phyloP scores from a whole-genome alignment of 2,113 vertebrate genomes.

The Martes martes region DNA sequence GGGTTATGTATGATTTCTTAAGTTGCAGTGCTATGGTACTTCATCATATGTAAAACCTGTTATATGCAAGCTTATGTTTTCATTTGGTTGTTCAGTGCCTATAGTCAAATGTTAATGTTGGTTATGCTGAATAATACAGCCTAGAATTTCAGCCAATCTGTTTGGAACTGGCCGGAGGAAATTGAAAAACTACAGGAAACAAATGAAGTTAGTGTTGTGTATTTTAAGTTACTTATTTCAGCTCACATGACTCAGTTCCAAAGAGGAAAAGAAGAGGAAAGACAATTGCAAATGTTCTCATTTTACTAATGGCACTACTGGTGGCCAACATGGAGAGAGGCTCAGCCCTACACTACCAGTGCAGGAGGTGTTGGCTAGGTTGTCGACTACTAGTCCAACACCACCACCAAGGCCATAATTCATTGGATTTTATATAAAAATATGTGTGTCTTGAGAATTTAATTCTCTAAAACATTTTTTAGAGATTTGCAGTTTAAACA shows the following conservation, averaged over 20 bases:
- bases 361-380: not conserved
- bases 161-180: not conserved
- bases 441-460: not conserved
- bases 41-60: not conserved
- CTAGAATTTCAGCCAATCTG: not conserved
- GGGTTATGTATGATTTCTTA: not conserved
- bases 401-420: not conserved
- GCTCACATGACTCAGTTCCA: not conserved
- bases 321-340: not conserved
- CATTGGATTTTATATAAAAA: not conserved
- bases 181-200: not conserved
- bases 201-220: not conserved
- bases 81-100: not conserved
- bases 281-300: not conserved
- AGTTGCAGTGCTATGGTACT: accelerated
- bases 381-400: not conserved
- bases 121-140: not conserved
- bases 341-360: not conserved
- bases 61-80: not conserved
- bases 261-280: not conserved
- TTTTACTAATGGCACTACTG: not conserved
- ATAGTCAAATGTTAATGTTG: not conserved
- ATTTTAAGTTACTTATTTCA: not conserved
- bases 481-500: not conserved
- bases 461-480: not conserved